Percentiles rank a stretch among this genome's conserved stretches.
These are phyloP conservation scores for Patagioenas fasciata DNA, from an alignment of 2,113 vertebrate genomes.

Conservation along the genomic window DNA sequence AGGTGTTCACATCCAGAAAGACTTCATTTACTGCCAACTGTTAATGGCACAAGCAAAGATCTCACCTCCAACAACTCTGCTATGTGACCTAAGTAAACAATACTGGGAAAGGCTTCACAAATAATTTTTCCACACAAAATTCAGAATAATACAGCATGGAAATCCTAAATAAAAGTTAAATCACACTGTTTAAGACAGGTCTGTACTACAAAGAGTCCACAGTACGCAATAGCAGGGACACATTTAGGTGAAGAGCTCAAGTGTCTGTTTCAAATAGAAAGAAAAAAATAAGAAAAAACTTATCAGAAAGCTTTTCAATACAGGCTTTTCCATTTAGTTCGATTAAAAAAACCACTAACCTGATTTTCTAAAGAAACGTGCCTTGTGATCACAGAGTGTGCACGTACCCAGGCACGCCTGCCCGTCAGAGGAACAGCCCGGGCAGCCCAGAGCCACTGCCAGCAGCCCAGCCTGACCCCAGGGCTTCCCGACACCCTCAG, in stretches of 20 bases:
- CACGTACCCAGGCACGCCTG: accelerated
- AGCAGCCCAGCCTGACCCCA: not conserved
- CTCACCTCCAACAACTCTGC: not conserved
- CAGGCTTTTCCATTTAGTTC: not conserved
- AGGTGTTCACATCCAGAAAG: not conserved
- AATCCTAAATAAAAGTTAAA: not conserved
- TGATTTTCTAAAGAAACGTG: not conserved
- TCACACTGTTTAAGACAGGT: not conserved
- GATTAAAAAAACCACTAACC: not conserved
- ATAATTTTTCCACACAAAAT: not conserved
- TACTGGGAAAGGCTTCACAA: not conserved
- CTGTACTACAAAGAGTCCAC: not conserved
- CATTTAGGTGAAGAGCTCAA: not conserved
- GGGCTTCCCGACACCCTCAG: not conserved
- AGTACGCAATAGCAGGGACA: not conserved
- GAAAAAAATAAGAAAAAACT: not conserved
- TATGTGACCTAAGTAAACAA: accelerated
- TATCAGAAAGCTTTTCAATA: not conserved
- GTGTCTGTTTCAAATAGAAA: not conserved
- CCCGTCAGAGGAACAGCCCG: not conserved
- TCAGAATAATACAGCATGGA: not conserved
- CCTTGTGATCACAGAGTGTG: not conserved
- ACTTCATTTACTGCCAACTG: not conserved
- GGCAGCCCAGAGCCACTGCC: not conserved
- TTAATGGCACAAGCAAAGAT: not conserved